Conservation (phyloP, 2,888 invertebrate species). For the Ichneumoninae sp. region DNA sequence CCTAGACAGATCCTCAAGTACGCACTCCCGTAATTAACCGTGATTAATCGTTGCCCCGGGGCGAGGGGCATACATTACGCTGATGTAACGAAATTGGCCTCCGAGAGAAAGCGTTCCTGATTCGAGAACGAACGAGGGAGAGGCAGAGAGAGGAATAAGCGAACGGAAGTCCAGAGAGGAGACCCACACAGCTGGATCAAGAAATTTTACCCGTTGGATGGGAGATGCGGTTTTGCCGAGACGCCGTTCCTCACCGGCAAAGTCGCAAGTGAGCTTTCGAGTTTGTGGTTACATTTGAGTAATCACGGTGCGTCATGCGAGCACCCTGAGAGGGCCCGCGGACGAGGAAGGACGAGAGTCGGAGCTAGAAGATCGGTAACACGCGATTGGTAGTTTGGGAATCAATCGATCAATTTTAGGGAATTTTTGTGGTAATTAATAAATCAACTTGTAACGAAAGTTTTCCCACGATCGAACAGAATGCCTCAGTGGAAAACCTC, state of each 20-base stretch:
- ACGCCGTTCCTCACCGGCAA: slow-evolving; percentile 15
- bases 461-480: background rate
- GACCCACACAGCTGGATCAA: slow-evolving; percentile 47
- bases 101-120: slow-evolving; percentile 46
- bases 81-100: slow-evolving; percentile 74
- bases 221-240: slow-evolving; percentile 24
- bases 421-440: no score
- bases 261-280: slow-evolving; percentile 37
- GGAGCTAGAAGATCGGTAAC: background rate
- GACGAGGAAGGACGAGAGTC: slow-evolving; percentile 1
- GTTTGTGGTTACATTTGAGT: slow-evolving; percentile 71
- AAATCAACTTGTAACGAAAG: no score
- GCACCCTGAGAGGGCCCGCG: slow-evolving; percentile 31
- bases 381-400: background rate
- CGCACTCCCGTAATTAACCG: slow-evolving; percentile 80
- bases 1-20: slow-evolving; percentile 43
- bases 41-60: slow-evolving; percentile 79
- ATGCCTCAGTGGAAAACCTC: background rate
- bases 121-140: slow-evolving; percentile 42
- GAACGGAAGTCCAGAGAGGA: slow-evolving; percentile 32
- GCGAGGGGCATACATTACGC: slow-evolving; percentile 72
- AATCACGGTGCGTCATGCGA: slow-evolving; percentile 76
- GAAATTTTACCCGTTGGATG: slow-evolving; percentile 35
- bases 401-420: background rate
- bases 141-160: slow-evolving; percentile 31